phyloP scores from a whole-genome alignment of 2,888 invertebrate genomes.

The Erebia palarica region DNA sequence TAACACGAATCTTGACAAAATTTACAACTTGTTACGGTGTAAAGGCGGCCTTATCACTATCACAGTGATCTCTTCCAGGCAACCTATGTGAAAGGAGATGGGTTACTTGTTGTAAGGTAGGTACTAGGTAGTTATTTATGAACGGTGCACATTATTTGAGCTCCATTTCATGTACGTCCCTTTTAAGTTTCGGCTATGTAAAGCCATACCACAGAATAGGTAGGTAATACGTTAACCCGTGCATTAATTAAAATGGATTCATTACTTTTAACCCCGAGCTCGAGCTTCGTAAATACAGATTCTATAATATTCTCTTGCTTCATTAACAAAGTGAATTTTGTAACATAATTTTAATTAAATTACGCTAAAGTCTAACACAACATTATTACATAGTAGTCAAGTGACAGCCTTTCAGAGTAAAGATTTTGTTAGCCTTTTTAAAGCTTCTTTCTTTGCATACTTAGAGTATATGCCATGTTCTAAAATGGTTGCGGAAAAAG shows the following conservation, averaged over 20 bases:
- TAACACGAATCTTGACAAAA: no score
- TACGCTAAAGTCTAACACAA: not conserved
- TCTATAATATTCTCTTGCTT: slow-evolving; percentile 8
- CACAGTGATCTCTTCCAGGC: no score
- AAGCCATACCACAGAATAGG: not conserved
- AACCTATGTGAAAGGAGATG: no score
- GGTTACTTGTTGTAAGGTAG: no score
- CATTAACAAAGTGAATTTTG: slow-evolving; percentile 5
- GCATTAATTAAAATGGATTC: slow-evolving; percentile 21
- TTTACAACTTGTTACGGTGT: no score
- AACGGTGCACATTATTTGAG: not conserved
- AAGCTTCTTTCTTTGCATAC: not conserved
- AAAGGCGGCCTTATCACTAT: no score
- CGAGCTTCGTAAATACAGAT: slow-evolving; percentile 13
- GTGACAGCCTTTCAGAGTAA: not conserved
- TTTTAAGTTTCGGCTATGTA: not conserved
- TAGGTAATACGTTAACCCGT: not conserved
- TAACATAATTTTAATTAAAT: slow-evolving; percentile 3
- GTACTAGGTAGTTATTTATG: not conserved
- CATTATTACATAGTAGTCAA: not conserved
- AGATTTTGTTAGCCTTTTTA: not conserved
- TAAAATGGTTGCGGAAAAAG: no score
- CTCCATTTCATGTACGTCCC: slow-evolving; percentile 1
- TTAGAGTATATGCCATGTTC: no score
- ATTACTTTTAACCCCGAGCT: slow-evolving; percentile 15